Conservation (phyloP, 2,888 invertebrate species). For the Zeuzera pyrina region DNA sequence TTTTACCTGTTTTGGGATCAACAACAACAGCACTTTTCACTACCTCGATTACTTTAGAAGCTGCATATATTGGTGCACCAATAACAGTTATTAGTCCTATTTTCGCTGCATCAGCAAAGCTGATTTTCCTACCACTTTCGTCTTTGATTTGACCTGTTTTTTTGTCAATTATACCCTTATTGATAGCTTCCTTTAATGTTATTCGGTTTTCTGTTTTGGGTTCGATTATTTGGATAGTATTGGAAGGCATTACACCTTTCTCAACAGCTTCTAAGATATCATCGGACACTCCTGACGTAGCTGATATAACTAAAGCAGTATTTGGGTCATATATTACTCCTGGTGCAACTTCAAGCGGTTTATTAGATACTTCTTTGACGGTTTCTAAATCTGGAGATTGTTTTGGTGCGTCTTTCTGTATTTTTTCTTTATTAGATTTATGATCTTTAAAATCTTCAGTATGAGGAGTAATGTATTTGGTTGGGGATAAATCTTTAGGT, state of each 20-base stretch:
- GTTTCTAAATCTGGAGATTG: slow-evolving; percentile 10
- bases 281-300: slow-evolving; percentile 75
- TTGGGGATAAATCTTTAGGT: too few species aligned
- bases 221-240: slow-evolving; percentile 78
- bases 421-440: not conserved
- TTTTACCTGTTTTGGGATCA: slow-evolving; percentile 82
- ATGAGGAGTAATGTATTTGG: too few species aligned
- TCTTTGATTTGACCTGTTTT: slow-evolving; percentile 78
- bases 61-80: slow-evolving; percentile 82
- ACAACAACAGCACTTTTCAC: slow-evolving; percentile 73
- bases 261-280: slow-evolving; percentile 82
- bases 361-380: slow-evolving; percentile 7
- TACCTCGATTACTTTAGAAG: slow-evolving; percentile 77
- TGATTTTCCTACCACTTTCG: slow-evolving; percentile 76
- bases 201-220: slow-evolving; percentile 79
- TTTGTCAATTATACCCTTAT: slow-evolving; percentile 82
- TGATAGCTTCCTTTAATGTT: slow-evolving; percentile 83
- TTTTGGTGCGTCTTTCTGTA: slow-evolving; percentile 5
- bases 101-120: slow-evolving; percentile 82
- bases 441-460: not conserved
- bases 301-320: slow-evolving; percentile 77
- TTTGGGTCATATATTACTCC: slow-evolving; percentile 84
- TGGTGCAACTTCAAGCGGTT: slow-evolving; percentile 79
- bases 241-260: slow-evolving; percentile 79
- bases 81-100: slow-evolving; percentile 81